Evolutionary conservation across 2,888 invertebrate genomes (phyloP), one percentile per base, ranked within the genome.

Genomic region (Labia minor): DNA sequence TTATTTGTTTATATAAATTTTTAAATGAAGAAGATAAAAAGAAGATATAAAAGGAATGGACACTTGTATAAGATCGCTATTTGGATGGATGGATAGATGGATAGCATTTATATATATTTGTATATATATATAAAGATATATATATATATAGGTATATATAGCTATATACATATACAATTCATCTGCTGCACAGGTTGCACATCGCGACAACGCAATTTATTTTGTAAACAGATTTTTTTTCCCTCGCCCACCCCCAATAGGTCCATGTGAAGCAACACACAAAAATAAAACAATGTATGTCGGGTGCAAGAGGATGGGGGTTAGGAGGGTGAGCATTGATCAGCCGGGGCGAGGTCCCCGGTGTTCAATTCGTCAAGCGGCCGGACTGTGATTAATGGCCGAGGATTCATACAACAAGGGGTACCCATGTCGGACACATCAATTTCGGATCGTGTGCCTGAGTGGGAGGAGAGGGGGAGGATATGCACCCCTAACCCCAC

Each of bases 371-470:
- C 68, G 70, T 70, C 70, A 70, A 49, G 49, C 66, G 65, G 67
- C 69, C 49, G 64, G 70, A 70, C 70, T 68, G 68, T 70, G 70
- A 70, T 68, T 67, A 70, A 70, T 70, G 70, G 67, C 64, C 62
- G 64, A 66, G 70, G 70, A 70, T 70, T 69, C 69, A 70, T 70
- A 64, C 49, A 49, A 49, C 49, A 49, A 49, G 49, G 49, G 49
- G 49, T 49, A 49, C 49, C 49, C 49, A 49, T 69, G 69, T 69
- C 68, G 65, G 68, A 63, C 69, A 65, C 69, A 69, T 69, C 69
- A 69, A 69, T 69, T 68, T 68, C 61, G 69, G 49, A 37, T 49
- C 21, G 65, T 49, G 49, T 14, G 2, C n/a, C 14, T 4, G 49
- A 14, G n/a, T 49, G 49, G 49, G 49, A 4, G 14, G 8, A 14